phyloP scores from a whole-genome alignment of 1,140 invertebrate genomes.

The Telenomus remus region DNA sequence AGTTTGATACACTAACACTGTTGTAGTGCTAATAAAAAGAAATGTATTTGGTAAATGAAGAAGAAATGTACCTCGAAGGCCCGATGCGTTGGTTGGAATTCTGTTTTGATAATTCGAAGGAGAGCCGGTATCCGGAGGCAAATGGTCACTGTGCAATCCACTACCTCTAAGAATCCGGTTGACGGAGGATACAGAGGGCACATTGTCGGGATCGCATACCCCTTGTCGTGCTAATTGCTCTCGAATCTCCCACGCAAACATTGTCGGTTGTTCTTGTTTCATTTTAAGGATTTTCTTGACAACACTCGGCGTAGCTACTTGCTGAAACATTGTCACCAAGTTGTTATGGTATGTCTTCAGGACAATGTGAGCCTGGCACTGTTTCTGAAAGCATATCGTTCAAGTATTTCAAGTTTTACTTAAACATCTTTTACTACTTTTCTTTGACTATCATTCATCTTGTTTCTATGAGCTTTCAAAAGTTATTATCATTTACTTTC shows the following conservation, averaged over 20 bases:
- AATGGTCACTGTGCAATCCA: constrained; percentile 75
- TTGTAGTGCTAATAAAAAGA: neutral
- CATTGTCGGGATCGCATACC: constrained; percentile 88
- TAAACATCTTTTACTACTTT: too few species aligned
- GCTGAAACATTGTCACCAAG: constrained; percentile 78
- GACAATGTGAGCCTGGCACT: constrained; percentile 55
- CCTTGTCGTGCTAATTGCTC: constrained; percentile 89
- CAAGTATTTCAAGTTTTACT: constrained; percentile 47
- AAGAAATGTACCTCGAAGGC: constrained; percentile 59
- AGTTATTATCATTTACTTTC: too few species aligned
- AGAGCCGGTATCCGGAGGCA: constrained; percentile 63
- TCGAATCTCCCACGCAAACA: constrained; percentile 95
- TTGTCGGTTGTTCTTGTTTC: constrained; percentile 93
- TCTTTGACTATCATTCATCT: too few species aligned
- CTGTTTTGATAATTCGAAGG: constrained; percentile 58
- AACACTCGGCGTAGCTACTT: constrained; percentile 94
- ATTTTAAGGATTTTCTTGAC: constrained; percentile 93
- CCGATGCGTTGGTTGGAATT: constrained; percentile 57
- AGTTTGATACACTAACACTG: too few species aligned
- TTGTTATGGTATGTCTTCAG: constrained; percentile 62
- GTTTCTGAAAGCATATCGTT: constrained; percentile 56
- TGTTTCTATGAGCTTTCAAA: too few species aligned
- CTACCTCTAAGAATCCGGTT: constrained; percentile 94
- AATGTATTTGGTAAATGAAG: neutral
- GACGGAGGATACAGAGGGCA: constrained; percentile 95